These are phyloP conservation scores for Melipona beecheii DNA, from an alignment of 2,888 invertebrate genomes.

Conservation along the genomic window DNA sequence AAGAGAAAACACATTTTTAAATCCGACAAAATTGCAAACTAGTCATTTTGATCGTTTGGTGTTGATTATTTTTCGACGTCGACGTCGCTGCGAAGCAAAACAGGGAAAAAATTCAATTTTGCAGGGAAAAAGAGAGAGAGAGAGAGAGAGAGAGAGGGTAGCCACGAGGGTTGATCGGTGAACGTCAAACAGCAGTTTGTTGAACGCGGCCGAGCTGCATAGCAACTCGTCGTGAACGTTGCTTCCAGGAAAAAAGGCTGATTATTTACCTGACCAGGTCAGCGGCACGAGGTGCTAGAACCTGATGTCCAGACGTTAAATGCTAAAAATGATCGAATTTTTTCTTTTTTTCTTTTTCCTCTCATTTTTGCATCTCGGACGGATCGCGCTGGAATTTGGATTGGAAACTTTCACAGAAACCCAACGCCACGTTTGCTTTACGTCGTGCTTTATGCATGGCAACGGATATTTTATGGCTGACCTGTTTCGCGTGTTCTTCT, in stretches of 20 bases:
- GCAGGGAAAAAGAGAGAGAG: neutral
- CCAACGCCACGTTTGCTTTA: too few species aligned
- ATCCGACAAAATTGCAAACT: too few species aligned
- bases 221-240: slow-evolving; percentile 32
- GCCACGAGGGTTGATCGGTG: slow-evolving; percentile 34
- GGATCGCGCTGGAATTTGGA: neutral
- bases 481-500: too few species aligned
- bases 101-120: slow-evolving; percentile 6
- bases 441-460: neutral
- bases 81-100: too few species aligned
- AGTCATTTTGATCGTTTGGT: too few species aligned
- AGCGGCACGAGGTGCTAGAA: slow-evolving; percentile 41
- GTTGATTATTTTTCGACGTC: neutral
- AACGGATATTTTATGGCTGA: too few species aligned
- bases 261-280: slow-evolving; percentile 51
- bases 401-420: neutral
- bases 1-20: too few species aligned
- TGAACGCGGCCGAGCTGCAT: slow-evolving; percentile 35
- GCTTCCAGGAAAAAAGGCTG: slow-evolving; percentile 46
- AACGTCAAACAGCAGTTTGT: slow-evolving; percentile 38
- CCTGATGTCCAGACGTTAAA: slow-evolving; percentile 26
- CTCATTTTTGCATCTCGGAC: neutral
- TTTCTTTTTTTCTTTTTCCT: neutral
- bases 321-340: slow-evolving; percentile 20
- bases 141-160: neutral